phyloP scores from a whole-genome alignment of 2,113 vertebrate species.

The Pomatorhinus ruficollis region DNA sequence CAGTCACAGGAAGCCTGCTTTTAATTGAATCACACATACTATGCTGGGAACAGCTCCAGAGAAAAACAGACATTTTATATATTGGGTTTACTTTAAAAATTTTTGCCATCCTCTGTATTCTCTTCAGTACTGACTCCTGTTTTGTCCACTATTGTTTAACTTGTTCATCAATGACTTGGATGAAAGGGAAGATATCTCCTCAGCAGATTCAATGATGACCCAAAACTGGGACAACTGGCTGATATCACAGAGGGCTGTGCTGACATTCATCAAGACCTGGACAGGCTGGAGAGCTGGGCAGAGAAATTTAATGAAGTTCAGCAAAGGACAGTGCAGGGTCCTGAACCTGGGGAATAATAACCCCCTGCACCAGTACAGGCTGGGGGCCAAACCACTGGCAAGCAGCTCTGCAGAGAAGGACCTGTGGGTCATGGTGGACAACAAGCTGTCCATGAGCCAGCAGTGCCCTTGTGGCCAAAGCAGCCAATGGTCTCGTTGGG shows the following conservation, averaged over 20 bases:
- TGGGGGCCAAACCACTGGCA: not conserved
- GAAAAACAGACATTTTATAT: not conserved
- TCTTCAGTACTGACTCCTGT: not conserved
- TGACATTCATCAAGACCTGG: not conserved
- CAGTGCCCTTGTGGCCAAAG: not conserved
- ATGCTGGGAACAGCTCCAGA: not conserved
- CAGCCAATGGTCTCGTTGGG: fast-evolving
- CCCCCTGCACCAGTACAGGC: too few species aligned
- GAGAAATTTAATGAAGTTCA: not conserved
- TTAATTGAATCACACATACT: not conserved
- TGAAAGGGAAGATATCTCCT: not conserved
- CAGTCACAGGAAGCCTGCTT: not conserved
- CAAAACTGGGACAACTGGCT: not conserved
- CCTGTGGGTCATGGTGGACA: not conserved
- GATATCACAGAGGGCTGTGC: not conserved
- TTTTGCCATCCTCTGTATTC: not conserved
- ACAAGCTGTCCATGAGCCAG: not conserved
- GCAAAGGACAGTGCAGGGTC: not conserved
- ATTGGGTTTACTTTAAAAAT: not conserved
- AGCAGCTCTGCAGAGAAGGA: not conserved
- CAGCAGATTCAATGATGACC: not conserved
- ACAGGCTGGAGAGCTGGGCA: not conserved
- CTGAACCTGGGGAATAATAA: not conserved
- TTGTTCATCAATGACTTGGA: not conserved
- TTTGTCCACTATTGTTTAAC: not conserved